phyloP scores from a whole-genome alignment of 2,113 vertebrate species.

The Lates calcarifer region DNA sequence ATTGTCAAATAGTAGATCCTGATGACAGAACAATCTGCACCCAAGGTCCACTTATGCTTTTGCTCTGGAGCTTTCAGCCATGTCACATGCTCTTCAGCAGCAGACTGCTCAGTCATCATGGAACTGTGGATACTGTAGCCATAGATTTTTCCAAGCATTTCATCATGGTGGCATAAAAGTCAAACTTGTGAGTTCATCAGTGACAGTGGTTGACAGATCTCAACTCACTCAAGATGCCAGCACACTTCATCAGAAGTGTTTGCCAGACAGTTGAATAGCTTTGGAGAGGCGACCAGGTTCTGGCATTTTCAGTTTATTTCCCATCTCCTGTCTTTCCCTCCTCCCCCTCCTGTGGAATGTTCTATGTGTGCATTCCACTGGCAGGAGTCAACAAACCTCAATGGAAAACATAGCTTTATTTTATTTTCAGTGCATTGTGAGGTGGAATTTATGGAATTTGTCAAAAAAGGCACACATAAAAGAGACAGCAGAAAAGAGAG shows the following conservation, averaged over 20 bases:
- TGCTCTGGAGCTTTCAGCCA: background rate
- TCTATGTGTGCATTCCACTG: conserved; percentile 15
- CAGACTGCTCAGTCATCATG: background rate
- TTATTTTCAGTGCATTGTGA: conserved; percentile 22
- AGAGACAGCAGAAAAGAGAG: background rate
- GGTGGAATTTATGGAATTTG: conserved; percentile 48
- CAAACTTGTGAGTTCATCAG: background rate
- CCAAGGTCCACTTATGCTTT: background rate
- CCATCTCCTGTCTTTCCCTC: conserved; percentile 11
- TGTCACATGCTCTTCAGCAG: background rate
- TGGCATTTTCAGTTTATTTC: conserved; percentile 13
- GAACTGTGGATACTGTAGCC: background rate
- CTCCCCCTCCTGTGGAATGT: conserved; percentile 51
- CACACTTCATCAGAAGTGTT: conserved; percentile 3
- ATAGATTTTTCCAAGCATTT: background rate
- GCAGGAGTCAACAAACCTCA: conserved; percentile 50
- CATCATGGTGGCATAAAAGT: background rate
- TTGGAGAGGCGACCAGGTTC: background rate
- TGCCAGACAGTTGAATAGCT: background rate
- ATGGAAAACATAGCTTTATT: conserved; percentile 32
- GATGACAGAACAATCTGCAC: background rate
- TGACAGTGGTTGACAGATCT: background rate
- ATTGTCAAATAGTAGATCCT: background rate
- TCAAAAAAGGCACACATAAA: conserved; percentile 2
- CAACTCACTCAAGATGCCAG: conserved; percentile 17